Evolutionary conservation across 1,140 invertebrate species (phyloP).

Genomic region (Pseudomyrmex pallidus): DNA sequence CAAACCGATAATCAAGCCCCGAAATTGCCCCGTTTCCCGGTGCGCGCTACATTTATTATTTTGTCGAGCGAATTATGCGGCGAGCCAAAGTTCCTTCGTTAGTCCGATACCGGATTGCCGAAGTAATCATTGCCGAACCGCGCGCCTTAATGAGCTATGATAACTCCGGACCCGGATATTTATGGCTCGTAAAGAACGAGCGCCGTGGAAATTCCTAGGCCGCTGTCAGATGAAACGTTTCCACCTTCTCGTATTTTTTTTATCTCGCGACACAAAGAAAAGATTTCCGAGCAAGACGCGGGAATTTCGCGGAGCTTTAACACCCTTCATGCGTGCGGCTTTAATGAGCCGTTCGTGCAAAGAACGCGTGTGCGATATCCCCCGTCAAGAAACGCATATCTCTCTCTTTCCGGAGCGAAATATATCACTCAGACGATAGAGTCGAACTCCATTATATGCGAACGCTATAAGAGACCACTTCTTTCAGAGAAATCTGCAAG

Average conservation of each 20-base stretch:
- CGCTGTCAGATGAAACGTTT: constrained; percentile 24
- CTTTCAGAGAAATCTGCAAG: not conserved
- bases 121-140: constrained; percentile 14
- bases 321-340: constrained; percentile 39
- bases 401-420: not conserved
- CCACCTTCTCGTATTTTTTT: not conserved
- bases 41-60: constrained; percentile 31
- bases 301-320: constrained; percentile 16
- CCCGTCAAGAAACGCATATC: constrained; percentile 15
- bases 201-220: constrained; percentile 4
- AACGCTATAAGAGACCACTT: not conserved
- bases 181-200: constrained; percentile 25
- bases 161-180: constrained; percentile 45
- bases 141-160: constrained; percentile 22
- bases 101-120: constrained; percentile 14
- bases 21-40: not conserved
- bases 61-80: constrained; percentile 25
- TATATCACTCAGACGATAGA: not conserved
- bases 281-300: too few relatives aligned
- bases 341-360: constrained; percentile 59
- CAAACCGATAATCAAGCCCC: constrained; percentile 14
- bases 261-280: constrained; percentile 10
- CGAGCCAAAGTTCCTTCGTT: constrained; percentile 12
- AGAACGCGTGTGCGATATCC: constrained; percentile 28
- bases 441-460: not conserved